Percentiles rank a stretch among this genome's conserved stretches.
phyloP scores from a whole-genome alignment of 2,797 vertebrate species.

The Galagoides demidoff region DNA sequence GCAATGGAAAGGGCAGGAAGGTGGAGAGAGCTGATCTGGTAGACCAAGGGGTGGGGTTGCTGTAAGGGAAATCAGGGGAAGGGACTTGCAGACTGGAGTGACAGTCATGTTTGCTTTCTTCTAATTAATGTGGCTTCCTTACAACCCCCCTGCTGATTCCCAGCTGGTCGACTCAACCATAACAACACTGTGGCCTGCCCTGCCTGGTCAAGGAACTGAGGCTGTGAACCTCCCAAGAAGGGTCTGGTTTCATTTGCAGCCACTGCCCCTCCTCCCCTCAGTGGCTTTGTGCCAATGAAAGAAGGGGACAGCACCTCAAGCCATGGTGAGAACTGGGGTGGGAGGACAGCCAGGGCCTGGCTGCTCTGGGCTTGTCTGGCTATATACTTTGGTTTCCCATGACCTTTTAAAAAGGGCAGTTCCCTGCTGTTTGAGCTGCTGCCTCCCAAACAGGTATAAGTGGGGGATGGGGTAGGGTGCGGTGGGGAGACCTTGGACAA shows the following conservation, averaged over 20 bases:
- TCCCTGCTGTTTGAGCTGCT: constrained; percentile 8
- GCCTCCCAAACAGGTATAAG: constrained; percentile 11
- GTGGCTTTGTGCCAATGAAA: constrained; percentile 13
- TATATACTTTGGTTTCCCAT: constrained; percentile 47
- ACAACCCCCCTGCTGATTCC: constrained; percentile 65
- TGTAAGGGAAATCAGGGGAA: not conserved
- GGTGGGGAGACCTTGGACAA: constrained; percentile 34
- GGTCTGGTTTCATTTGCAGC: constrained; percentile 68
- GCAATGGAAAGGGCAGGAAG: not conserved
- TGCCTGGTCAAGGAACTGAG: constrained; percentile 39
- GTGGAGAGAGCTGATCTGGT: not conserved
- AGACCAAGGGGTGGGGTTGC: not conserved
- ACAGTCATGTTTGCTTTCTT: constrained; percentile 70
- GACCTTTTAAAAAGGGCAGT: constrained; percentile 58
- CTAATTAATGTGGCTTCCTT: constrained; percentile 76
- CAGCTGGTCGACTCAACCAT: constrained; percentile 72
- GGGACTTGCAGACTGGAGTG: not conserved
- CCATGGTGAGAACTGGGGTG: not conserved
- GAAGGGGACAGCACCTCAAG: not conserved
- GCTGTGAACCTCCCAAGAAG: constrained; percentile 45
- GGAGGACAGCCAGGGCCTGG: not conserved
- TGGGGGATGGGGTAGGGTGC: not conserved
- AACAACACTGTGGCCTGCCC: constrained; percentile 61
- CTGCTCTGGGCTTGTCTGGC: not conserved
- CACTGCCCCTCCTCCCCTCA: not conserved